A percentile compares a stretch with the other conserved stretches of the same genome.
These are phyloP conservation scores for Dione vanillae DNA, from an alignment of 2,888 invertebrate species.

Conservation along the genomic window DNA sequence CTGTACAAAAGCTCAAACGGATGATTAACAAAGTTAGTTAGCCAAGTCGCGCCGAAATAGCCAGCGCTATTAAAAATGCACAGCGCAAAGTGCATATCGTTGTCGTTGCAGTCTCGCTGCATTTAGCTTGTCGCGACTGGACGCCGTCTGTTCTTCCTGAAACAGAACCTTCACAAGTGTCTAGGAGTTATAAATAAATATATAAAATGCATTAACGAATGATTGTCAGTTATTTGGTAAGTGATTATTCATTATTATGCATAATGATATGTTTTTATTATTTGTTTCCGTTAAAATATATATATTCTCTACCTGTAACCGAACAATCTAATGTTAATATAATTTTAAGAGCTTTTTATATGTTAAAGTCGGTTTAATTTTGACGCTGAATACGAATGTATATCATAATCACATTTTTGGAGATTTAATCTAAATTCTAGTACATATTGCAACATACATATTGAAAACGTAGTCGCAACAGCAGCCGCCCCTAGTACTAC, in stretches of 20 bases:
- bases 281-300: too few relatives aligned
- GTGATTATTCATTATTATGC: too few relatives aligned
- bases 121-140: constrained; percentile 68
- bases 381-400: too few relatives aligned
- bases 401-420: background rate
- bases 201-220: background rate
- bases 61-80: constrained; percentile 76
- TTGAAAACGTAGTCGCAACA: background rate
- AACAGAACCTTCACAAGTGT: constrained; percentile 61
- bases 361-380: too few relatives aligned
- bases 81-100: constrained; percentile 75
- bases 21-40: constrained; percentile 63
- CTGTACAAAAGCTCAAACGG: constrained; percentile 32
- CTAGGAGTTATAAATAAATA: constrained; percentile 49
- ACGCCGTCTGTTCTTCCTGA: constrained; percentile 60
- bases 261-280: too few relatives aligned
- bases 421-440: background rate
- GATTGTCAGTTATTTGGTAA: too few relatives aligned
- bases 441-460: background rate
- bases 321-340: too few relatives aligned
- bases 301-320: too few relatives aligned
- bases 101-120: constrained; percentile 74
- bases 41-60: constrained; percentile 68
- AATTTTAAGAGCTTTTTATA: too few relatives aligned
- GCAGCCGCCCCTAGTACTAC: constrained; percentile 3